phyloP scores from a whole-genome alignment of 2,797 vertebrate genomes.

The Sebastes oblongus region DNA sequence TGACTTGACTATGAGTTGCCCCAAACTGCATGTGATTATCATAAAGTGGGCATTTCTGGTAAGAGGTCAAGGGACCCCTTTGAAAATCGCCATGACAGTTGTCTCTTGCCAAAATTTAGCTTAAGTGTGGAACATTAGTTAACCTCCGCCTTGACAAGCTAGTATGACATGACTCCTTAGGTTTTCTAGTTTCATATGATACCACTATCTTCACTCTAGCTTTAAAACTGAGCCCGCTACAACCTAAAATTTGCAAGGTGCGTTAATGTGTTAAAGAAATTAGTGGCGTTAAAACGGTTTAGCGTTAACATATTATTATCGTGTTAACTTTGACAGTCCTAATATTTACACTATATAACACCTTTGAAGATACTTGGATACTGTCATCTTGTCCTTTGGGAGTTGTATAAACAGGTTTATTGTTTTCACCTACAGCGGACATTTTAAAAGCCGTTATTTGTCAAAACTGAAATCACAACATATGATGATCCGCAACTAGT shows the following conservation, averaged over 20 bases:
- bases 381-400: background rate
- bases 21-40: too few relatives aligned
- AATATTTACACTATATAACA: too few relatives aligned
- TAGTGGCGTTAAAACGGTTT: too few relatives aligned
- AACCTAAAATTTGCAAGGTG: too few relatives aligned
- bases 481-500: slow-evolving; percentile 24
- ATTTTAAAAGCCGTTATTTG: background rate
- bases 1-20: too few relatives aligned
- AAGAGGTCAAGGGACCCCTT: background rate
- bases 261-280: too few relatives aligned
- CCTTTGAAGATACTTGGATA: background rate
- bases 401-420: background rate
- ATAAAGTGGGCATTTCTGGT: too few relatives aligned
- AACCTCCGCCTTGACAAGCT: background rate
- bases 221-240: too few relatives aligned
- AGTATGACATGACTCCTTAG: background rate
- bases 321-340: too few relatives aligned
- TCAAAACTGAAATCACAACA: background rate
- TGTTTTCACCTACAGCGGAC: background rate
- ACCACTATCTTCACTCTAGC: too few relatives aligned
- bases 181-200: background rate
- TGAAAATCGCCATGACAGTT: background rate
- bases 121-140: background rate
- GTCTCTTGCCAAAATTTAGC: background rate
- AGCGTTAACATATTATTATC: too few relatives aligned